Conservation (phyloP, 2,797 vertebrate genomes). For the Semotilus atromaculatus region DNA sequence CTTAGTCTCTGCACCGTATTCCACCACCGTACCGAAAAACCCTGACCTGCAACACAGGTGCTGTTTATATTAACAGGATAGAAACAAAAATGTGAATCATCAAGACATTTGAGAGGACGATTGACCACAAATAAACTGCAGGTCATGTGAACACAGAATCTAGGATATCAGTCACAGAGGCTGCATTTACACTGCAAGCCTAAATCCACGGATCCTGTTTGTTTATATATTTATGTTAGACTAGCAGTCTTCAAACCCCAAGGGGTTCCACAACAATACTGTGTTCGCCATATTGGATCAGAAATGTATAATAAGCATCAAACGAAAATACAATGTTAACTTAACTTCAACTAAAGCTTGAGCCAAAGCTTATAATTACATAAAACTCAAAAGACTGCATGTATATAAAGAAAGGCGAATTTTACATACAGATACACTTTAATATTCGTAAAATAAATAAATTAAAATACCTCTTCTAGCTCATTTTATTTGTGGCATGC, state of each 20-base stretch:
- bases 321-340: not conserved
- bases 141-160: not conserved
- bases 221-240: not conserved
- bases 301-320: not conserved
- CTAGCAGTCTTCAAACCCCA: not conserved
- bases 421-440: not conserved
- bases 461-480: not conserved
- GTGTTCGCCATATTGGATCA: not conserved
- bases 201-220: not conserved
- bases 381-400: not conserved
- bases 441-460: not conserved
- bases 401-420: not conserved
- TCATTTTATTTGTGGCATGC: not conserved
- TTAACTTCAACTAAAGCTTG: not conserved
- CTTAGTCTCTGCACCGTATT: slow-evolving; percentile 96
- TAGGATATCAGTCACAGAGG: not conserved
- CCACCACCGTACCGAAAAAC: slow-evolving; percentile 95
- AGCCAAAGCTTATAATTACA: not conserved
- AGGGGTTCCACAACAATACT: not conserved
- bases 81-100: slow-evolving; percentile 9
- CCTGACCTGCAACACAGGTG: slow-evolving; percentile 82
- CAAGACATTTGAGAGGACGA: not conserved
- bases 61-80: not conserved
- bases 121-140: not conserved
- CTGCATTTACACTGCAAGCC: not conserved